Conservation (phyloP, 2,113 vertebrate species). For the Paradisaea rubra region DNA sequence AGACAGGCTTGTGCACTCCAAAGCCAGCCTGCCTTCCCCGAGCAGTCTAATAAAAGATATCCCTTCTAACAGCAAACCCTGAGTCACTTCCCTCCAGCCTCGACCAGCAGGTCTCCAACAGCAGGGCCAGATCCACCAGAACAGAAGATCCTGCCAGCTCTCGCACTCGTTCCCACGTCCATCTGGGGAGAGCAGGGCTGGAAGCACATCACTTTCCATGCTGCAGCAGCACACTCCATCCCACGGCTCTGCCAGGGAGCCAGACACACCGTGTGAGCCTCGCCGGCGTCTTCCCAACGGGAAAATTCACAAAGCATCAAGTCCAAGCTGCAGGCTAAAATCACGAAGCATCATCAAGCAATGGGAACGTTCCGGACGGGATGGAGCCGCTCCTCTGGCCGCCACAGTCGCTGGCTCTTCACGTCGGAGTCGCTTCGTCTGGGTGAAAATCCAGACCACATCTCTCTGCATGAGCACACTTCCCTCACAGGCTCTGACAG, state of each 20-base stretch:
- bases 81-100: constrained; percentile 44
- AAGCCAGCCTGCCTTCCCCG: neutral
- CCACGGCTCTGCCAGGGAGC: neutral
- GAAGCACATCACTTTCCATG: neutral
- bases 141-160: neutral
- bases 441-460: neutral
- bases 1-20: neutral
- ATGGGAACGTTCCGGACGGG: fast-evolving
- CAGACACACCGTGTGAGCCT: neutral
- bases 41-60: constrained; percentile 30
- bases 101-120: neutral
- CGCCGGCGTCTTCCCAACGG: fast-evolving
- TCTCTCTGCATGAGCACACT: neutral
- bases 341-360: fast-evolving
- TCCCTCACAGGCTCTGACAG: neutral
- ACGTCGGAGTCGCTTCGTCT: neutral
- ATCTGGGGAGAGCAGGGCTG: neutral
- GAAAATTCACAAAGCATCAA: neutral
- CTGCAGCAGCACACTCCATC: neutral
- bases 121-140: neutral
- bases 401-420: neutral
- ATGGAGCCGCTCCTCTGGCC: neutral
- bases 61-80: constrained; percentile 38
- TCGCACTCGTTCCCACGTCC: neutral
- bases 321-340: neutral